These are phyloP conservation scores for Zaprionus obscuricornis DNA, from an alignment of 2,888 invertebrate genomes.

Conservation along the genomic window DNA sequence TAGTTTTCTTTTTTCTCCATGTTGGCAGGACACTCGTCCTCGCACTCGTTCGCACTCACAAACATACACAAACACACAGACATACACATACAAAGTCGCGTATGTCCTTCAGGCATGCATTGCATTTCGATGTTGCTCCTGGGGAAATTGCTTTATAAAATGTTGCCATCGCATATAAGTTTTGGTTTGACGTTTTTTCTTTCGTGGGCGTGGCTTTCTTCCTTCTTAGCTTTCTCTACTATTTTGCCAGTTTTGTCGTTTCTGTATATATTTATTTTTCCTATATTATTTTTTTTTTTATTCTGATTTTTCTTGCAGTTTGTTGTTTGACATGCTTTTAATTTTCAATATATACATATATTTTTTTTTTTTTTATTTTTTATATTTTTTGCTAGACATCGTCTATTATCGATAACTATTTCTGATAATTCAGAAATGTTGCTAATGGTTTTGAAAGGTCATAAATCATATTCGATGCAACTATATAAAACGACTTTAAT, in stretches of 20 bases:
- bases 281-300: conserved; percentile 16
- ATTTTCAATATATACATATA: conserved; percentile 53
- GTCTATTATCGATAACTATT: conserved; percentile 31
- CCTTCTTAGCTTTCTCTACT: conserved; percentile 34
- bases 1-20: conserved; percentile 40
- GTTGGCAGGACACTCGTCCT: conserved; percentile 29
- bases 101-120: conserved; percentile 70
- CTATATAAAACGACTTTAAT: too few species aligned
- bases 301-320: conserved; percentile 47
- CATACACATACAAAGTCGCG: conserved; percentile 38
- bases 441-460: conserved; percentile 45
- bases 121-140: conserved; percentile 69
- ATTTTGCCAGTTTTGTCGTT: conserved; percentile 43
- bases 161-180: conserved; percentile 67
- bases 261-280: conserved; percentile 16
- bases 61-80: conserved; percentile 21
- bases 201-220: conserved; percentile 52
- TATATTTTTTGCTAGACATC: conserved; percentile 7
- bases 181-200: conserved; percentile 16
- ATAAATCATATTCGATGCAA: conserved; percentile 48
- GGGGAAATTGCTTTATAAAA: conserved; percentile 74
- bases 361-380: not conserved
- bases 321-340: conserved; percentile 69
- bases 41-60: too few species aligned
- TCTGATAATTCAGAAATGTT: conserved; percentile 40